Evolutionary conservation across 2,797 vertebrate genomes (phyloP), one percentile per base, ranked within the genome.

Genomic region (Myotis vivesi): DNA sequence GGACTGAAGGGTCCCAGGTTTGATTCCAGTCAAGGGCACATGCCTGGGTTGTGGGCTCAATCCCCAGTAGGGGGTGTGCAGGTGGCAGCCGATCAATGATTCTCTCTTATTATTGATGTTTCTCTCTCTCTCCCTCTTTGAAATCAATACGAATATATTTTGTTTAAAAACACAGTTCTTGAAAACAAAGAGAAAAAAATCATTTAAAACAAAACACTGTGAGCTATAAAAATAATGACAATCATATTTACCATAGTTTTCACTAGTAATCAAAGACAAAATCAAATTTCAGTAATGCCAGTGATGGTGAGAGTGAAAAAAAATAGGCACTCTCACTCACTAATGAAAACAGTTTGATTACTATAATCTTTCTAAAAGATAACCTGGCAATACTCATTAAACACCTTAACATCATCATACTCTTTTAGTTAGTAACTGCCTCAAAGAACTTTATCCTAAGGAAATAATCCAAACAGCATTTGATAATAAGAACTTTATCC

Each of bases 361-460:
- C 7, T 49, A 76, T 17, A 22, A 77, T 51, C 36, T 83, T 76
- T 75, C 76, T 22, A 11, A 44, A 86, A 94, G 53, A 69, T 44
- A 79, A 83, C 69, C 28, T 49, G 57, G 41, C 6, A 85, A 55
- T 44, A 82, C 19, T 87, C 44, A 84, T 46, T 17, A 87, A 95
- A 91, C 5, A 93, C 5, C 41, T 77, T 88, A 77, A 55, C 12
- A 53, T 25, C 51, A 55, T 57, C 25, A 81, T 69, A 85, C 2
- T 79, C 36, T 89, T 76, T 82, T 57, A 86, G 17, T 92, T 83
- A 91, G 23, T 73, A 86, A 90, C 3, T 85, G 10, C 8, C 44
- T 87, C 53, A 64, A n/a, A 86, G n/a, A 93, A 76, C 33, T 86
- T 77, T 64, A 82, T 38, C 79, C 49, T 88, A 86, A 91, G 80